A percentile compares a stretch with the other conserved stretches of the same genome.
Evolutionary conservation across 2,113 vertebrate genomes (phyloP).

Genomic region (Hyla sarda): DNA sequence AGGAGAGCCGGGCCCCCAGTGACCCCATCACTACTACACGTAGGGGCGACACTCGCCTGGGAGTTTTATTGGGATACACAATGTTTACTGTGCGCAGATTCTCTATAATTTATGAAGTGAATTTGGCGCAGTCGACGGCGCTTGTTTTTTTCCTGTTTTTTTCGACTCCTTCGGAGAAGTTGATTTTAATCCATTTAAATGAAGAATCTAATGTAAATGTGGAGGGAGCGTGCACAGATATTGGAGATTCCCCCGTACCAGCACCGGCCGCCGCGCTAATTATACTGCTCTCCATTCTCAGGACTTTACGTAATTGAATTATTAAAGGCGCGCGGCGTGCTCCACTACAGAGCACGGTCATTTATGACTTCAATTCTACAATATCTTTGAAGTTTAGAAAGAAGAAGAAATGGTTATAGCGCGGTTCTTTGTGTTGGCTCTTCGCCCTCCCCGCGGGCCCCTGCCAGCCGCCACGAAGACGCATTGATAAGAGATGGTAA

Average conservation of each 20-base stretch:
- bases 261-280: conserved; percentile 71
- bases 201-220: conserved; percentile 56
- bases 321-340: conserved; percentile 70
- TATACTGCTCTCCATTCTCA: conserved; percentile 73
- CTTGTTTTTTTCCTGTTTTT: not conserved
- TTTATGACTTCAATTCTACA: conserved; percentile 67
- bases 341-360: conserved; percentile 70
- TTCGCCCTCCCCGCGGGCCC: conserved; percentile 10
- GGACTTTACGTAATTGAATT: conserved; percentile 73
- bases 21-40: not conserved
- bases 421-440: conserved; percentile 47
- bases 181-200: conserved; percentile 62
- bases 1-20: not conserved
- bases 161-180: conserved; percentile 54
- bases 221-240: not conserved
- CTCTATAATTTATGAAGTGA: conserved; percentile 1
- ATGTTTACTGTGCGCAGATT: not conserved
- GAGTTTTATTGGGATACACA: not conserved
- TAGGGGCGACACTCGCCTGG: not conserved
- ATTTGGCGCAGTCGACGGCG: not conserved
- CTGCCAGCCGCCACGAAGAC: too few relatives aligned
- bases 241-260: conserved; percentile 60
- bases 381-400: conserved; percentile 72
- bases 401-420: conserved; percentile 62
- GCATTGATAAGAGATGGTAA: conserved; percentile 41